phyloP scores from a whole-genome alignment of 1,140 invertebrate species.

The Bacillus rossius region DNA sequence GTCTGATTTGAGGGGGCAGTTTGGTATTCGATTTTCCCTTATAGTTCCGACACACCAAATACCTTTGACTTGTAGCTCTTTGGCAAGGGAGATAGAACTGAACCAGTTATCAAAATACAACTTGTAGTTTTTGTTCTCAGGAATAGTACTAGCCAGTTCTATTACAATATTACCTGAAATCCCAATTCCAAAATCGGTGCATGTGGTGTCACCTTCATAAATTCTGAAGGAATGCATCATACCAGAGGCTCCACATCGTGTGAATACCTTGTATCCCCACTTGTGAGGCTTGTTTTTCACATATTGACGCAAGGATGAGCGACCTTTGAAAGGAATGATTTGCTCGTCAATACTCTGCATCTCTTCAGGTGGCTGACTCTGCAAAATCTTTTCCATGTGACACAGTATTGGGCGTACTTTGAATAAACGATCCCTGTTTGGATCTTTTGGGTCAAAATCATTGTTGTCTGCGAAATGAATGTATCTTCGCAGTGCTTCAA shows the following conservation, averaged over 20 bases:
- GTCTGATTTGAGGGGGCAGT: conserved; percentile 22
- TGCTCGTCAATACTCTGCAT: no score
- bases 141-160: background rate
- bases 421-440: conserved; percentile 10
- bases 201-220: conserved; percentile 16
- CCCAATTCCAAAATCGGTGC: no score
- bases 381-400: conserved; percentile 22
- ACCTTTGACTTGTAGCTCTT: background rate
- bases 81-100: background rate
- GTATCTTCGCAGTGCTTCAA: conserved; percentile 12
- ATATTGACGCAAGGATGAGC: conserved; percentile 27
- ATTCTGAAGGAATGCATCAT: conserved; percentile 26
- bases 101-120: conserved; percentile 13
- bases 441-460: background rate
- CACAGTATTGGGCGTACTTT: conserved; percentile 15
- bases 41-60: background rate
- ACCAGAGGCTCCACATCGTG: conserved; percentile 13
- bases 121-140: background rate
- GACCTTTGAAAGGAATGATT: no score
- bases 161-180: conserved; percentile 6
- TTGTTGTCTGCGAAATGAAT: conserved; percentile 18
- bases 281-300: no score
- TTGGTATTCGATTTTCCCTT: background rate
- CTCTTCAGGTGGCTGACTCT: conserved; percentile 31
- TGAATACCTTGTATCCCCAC: conserved; percentile 30